phyloP scores from a whole-genome alignment of 2,113 vertebrate species.

The Aegotheles bennettii region DNA sequence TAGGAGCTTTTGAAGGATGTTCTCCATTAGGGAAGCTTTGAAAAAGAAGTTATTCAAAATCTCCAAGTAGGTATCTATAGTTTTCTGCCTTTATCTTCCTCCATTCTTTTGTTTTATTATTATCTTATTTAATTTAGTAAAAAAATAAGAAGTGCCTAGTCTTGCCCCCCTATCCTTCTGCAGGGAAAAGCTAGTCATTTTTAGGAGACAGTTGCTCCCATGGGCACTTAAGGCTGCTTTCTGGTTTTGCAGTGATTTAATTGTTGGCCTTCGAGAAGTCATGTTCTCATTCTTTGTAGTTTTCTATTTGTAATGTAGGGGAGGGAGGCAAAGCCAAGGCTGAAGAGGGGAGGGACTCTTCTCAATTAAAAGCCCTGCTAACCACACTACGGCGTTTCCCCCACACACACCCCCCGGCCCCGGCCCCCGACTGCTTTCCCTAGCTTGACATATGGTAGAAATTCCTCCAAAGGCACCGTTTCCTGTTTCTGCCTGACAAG shows the following conservation, averaged over 20 bases:
- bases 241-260: background rate
- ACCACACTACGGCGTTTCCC: accelerated
- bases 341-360: background rate
- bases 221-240: background rate
- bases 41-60: conserved; percentile 21
- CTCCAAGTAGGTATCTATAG: background rate
- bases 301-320: background rate
- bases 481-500: conserved; percentile 58
- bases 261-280: background rate
- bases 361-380: background rate
- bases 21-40: background rate
- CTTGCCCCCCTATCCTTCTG: background rate
- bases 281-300: background rate
- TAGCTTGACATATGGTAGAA: conserved; percentile 49
- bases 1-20: background rate
- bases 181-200: background rate
- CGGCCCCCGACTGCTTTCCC: background rate
- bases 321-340: background rate
- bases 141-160: background rate
- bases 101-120: background rate
- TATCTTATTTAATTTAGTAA: background rate
- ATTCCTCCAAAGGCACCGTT: conserved; percentile 32
- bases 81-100: background rate
- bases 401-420: background rate
- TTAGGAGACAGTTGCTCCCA: background rate